Evolutionary conservation across 2,888 invertebrate genomes (phyloP).

Genomic region (Matsumyia berberina): DNA sequence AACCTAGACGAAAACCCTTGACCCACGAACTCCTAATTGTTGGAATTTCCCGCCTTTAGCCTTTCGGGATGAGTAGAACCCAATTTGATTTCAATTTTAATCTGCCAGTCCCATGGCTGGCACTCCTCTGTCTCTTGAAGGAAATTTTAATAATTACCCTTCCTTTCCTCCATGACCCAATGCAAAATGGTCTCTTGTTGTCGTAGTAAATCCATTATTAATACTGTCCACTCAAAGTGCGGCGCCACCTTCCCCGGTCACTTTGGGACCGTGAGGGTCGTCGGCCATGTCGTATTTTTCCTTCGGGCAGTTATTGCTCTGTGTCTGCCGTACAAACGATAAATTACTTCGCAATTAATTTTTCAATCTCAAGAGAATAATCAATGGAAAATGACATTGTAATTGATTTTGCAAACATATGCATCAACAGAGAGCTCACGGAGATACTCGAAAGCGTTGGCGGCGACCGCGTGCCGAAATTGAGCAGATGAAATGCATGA

Average conservation of each 20-base stretch:
- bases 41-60: too few species aligned
- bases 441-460: background rate
- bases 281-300: constrained; percentile 44
- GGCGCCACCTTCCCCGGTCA: background rate
- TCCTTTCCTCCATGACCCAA: background rate
- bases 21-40: too few species aligned
- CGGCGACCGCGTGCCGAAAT: constrained; percentile 31
- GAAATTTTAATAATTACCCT: constrained; percentile 63
- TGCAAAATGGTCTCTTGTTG: constrained; percentile 27
- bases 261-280: constrained; percentile 37
- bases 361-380: constrained; percentile 73
- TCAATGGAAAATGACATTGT: constrained; percentile 75
- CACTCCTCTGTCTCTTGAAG: constrained; percentile 10
- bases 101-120: constrained; percentile 15
- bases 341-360: constrained; percentile 73
- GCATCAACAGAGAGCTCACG: constrained; percentile 11
- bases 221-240: constrained; percentile 39
- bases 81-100: constrained; percentile 66
- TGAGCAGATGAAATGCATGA: constrained; percentile 68
- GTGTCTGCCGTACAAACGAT: constrained; percentile 29
- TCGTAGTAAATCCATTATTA: constrained; percentile 59
- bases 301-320: constrained; percentile 51
- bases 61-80: too few species aligned
- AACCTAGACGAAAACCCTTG: too few species aligned
- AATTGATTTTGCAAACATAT: constrained; percentile 75